These are phyloP conservation scores for Lathamus discolor DNA, from an alignment of 2,113 vertebrate species.

Conservation along the genomic window DNA sequence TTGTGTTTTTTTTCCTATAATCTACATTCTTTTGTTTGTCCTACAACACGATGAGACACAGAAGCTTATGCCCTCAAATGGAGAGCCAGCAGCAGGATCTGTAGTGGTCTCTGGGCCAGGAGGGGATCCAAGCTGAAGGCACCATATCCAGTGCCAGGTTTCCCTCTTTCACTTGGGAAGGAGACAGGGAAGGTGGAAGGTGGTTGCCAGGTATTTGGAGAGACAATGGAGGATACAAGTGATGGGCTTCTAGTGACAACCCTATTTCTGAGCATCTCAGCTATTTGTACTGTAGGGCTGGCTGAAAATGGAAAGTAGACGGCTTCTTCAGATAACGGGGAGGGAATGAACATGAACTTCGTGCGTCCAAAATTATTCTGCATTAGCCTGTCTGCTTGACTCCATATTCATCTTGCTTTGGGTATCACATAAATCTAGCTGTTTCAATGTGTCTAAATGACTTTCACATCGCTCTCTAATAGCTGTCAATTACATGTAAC, in stretches of 20 bases:
- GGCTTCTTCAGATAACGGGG: not conserved
- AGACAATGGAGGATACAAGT: not conserved
- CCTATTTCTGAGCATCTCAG: not conserved
- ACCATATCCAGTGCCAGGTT: not conserved
- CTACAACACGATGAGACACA: fast-evolving
- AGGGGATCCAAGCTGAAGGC: not conserved
- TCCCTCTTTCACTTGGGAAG: not conserved
- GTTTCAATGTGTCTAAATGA: not conserved
- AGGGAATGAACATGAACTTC: not conserved
- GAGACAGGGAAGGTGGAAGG: not conserved
- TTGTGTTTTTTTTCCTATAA: not conserved
- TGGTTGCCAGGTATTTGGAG: not conserved
- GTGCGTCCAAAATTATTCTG: not conserved
- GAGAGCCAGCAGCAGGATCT: not conserved
- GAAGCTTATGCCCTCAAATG: not conserved
- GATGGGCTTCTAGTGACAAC: not conserved
- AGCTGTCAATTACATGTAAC: not conserved
- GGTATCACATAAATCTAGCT: not conserved
- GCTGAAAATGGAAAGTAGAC: not conserved
- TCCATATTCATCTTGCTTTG: not conserved
- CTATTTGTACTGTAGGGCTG: not conserved
- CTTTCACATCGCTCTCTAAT: not conserved
- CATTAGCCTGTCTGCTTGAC: not conserved
- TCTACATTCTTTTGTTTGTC: not conserved
- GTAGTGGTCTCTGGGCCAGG: not conserved